phyloP scores from a whole-genome alignment of 37 sponge, comb jelly and placozoan genomes.

The Aphrocallistes beatrix region DNA sequence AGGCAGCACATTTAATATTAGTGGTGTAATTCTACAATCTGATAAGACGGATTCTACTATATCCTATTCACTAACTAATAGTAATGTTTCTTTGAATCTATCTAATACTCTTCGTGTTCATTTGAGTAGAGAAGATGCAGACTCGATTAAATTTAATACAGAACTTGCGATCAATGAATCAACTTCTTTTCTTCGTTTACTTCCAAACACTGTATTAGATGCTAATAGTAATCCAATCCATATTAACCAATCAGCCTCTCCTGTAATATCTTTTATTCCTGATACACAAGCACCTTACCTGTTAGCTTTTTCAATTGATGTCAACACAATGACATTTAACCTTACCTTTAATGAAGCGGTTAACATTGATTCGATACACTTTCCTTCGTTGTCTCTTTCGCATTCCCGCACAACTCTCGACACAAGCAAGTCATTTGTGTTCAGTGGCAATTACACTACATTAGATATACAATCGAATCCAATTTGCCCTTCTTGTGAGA shows the following conservation, averaged over 20 bases:
- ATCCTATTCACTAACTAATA: background rate
- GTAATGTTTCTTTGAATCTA: background rate
- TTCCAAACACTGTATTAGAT: background rate
- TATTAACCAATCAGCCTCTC: background rate
- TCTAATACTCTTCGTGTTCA: background rate
- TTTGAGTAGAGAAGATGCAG: background rate
- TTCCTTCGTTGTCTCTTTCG: background rate
- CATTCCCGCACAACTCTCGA: background rate
- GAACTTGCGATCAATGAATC: background rate
- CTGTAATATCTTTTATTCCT: background rate
- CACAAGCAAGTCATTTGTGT: background rate
- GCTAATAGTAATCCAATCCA: background rate
- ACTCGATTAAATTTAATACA: background rate
- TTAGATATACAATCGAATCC: background rate
- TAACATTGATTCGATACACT: background rate
- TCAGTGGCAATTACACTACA: background rate
- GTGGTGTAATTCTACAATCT: constrained; percentile 28
- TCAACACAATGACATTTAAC: background rate
- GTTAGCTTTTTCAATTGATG: background rate
- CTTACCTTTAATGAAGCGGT: constrained; percentile 57
- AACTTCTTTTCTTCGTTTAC: background rate
- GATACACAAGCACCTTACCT: background rate
- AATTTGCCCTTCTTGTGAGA: background rate
- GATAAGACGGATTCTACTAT: constrained; percentile 8
- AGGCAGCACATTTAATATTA: background rate